Conservation (phyloP, 2,888 invertebrate genomes). For the Drosophila ustulata region DNA sequence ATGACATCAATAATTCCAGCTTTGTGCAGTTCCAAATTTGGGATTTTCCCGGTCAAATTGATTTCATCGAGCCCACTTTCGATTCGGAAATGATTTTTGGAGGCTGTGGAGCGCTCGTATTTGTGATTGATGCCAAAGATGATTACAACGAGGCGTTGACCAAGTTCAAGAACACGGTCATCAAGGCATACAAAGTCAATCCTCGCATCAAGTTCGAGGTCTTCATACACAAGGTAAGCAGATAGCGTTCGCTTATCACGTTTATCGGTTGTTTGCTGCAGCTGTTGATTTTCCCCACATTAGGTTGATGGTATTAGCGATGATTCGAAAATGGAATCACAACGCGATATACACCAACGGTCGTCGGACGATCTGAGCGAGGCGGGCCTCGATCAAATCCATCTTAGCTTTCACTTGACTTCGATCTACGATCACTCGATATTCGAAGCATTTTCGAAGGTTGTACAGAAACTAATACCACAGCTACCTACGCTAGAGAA, state of each 20-base stretch:
- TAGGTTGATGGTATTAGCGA: slow-evolving; percentile 98
- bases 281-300: slow-evolving; percentile 32
- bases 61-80: slow-evolving; percentile 98
- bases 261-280: slow-evolving; percentile 10
- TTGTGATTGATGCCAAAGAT: slow-evolving; percentile 99
- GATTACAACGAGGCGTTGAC: slow-evolving; percentile 98
- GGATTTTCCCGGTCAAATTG: slow-evolving; percentile 99
- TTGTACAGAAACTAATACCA: slow-evolving; percentile 99
- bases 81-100: slow-evolving; percentile 98
- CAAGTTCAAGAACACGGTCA: slow-evolving; percentile 96
- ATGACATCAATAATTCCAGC: slow-evolving; percentile 97
- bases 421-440: slow-evolving; percentile 99
- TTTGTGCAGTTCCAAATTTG: slow-evolving; percentile 99
- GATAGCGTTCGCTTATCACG: slow-evolving; percentile 22
- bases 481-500: slow-evolving; percentile 98
- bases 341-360: slow-evolving; percentile 98
- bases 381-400: slow-evolving; percentile 94
- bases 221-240: slow-evolving; percentile 95
- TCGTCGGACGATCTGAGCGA: slow-evolving; percentile 97
- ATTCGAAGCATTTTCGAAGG: slow-evolving; percentile 99
- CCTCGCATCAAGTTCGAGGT: slow-evolving; percentile 98
- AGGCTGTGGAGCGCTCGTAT: slow-evolving; percentile 98
- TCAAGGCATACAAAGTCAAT: slow-evolving; percentile 98
- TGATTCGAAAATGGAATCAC: slow-evolving; percentile 99
- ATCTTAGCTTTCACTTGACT: slow-evolving; percentile 97